Percentiles rank a stretch among this genome's conserved stretches.
These are phyloP conservation scores for Platanista minor DNA, from an alignment of 2,113 vertebrate species.

Conservation along the genomic window DNA sequence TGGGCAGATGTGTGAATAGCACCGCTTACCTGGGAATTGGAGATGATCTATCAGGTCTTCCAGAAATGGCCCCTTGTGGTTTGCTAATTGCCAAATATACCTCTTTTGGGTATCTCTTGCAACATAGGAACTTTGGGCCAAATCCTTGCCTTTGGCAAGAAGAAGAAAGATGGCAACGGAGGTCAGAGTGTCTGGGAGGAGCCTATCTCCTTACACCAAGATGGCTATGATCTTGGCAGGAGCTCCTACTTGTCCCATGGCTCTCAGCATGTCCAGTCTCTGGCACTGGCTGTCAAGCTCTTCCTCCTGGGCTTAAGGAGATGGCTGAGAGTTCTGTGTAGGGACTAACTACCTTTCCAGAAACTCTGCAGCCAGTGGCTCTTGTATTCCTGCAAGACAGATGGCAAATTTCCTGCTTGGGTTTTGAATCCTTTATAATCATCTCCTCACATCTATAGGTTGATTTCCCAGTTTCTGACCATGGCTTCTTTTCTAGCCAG, in stretches of 20 bases:
- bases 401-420: background rate
- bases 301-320: background rate
- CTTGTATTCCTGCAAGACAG: background rate
- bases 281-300: background rate
- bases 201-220: background rate
- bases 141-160: background rate
- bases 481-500: background rate
- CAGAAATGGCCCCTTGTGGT: background rate
- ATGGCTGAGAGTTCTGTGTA: accelerated
- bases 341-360: background rate
- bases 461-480: background rate
- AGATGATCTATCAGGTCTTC: background rate
- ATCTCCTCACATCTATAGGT: background rate
- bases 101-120: background rate
- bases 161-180: background rate
- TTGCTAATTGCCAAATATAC: background rate
- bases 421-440: background rate
- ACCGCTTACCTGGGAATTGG: background rate
- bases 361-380: background rate
- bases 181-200: background rate
- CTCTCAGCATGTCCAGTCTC: background rate
- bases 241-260: accelerated
- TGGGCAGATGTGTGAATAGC: background rate
- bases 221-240: background rate
- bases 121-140: background rate